Evolutionary conservation across 2,797 vertebrate species (phyloP), one percentile per base, ranked within the genome.

Genomic region (Ptychadena robeensis): DNA sequence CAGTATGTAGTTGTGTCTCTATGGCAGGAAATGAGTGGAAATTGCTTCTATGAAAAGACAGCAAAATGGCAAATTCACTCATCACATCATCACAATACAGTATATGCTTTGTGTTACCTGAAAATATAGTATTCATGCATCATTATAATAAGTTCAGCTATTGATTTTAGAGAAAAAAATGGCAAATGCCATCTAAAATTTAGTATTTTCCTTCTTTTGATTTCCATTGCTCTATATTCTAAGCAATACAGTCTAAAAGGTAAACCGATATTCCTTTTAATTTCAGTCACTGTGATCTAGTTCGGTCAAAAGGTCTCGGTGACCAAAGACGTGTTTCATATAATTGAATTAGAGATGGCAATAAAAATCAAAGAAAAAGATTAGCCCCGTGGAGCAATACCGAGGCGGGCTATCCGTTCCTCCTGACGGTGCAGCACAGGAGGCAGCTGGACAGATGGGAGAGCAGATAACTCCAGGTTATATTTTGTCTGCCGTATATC

Each of bases 311-410:
- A 73, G 40, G 71, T 73, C 30, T 38, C 15, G 30, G 30, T 66
- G 14, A 63, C 57, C 57, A 18, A 63, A 63, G 37, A 63, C 22
- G 22, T 63, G 57, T 34, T 14, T 61, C 14, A 76, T 76, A 9
- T 48, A 78, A 34, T 40, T 48, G 7, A 72, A 48, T 78, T 53
- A 67, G 30, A 35, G 28, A 44, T 22, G 59, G 25, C 28, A 30
- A 76, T 64, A 44, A 65, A 65, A 65, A 67, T 35, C 64, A 66
- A 66, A 66, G 30, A 61, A 64, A 63, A 38, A 63, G 38, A 76
- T 25, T 40, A 31, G 2, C 18, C 61, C 25, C 1, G 27, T 15
- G 37, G 28, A 25, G 22, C 25, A 53, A 25, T 57, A 15, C 38
- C 30, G 12, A 40, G 28, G 30, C 15, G 15, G 18, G 5, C 38